Conservation (phyloP, 2,797 vertebrate species). For the Trachops cirrhosus region DNA sequence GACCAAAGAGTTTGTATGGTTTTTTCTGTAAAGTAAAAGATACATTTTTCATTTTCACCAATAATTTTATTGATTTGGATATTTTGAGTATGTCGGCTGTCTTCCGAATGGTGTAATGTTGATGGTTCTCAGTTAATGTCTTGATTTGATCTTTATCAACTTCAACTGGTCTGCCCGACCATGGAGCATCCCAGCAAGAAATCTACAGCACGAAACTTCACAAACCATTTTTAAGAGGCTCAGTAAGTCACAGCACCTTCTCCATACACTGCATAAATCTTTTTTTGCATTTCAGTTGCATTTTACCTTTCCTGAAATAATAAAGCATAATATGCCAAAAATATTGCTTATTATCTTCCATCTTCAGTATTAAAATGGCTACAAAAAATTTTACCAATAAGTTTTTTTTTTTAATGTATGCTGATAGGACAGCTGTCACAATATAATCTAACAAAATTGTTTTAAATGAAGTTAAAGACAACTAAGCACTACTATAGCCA, state of each 20-base stretch:
- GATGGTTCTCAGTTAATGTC: background rate
- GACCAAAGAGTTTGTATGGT: background rate
- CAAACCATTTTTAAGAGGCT: background rate
- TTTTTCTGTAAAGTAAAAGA: background rate
- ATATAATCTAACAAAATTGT: background rate
- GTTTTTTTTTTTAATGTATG: background rate
- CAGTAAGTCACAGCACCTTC: background rate
- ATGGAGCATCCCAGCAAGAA: background rate
- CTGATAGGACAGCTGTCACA: background rate
- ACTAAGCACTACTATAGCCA: background rate
- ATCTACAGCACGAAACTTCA: background rate
- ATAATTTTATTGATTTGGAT: background rate
- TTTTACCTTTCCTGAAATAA: background rate
- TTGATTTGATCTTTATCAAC: background rate
- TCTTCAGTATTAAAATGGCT: background rate
- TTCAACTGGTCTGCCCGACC: background rate
- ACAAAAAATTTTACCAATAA: background rate
- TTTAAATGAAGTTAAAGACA: background rate
- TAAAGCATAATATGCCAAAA: background rate
- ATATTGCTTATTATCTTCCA: background rate
- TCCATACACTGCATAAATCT: background rate
- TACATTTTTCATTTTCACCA: background rate
- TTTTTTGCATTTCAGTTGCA: background rate
- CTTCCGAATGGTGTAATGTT: background rate
- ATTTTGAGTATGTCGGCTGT: background rate